These are phyloP conservation scores for Gorsachius magnificus DNA, from an alignment of 2,797 vertebrate genomes.

Conservation along the genomic window DNA sequence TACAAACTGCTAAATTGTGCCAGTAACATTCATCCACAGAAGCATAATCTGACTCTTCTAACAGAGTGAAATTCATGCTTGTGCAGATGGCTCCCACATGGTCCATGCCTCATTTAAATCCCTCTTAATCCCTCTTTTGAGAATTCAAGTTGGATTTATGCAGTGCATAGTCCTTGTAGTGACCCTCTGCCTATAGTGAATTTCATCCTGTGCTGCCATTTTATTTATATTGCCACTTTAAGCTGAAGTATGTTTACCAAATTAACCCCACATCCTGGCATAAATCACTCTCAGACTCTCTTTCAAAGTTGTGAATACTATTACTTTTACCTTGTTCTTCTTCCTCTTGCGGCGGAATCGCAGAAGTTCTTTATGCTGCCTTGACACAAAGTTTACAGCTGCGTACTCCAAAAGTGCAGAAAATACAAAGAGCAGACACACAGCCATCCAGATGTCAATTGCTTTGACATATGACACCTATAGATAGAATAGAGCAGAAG, in stretches of 20 bases:
- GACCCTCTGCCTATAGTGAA: background rate
- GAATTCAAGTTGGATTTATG: slow-evolving; percentile 37
- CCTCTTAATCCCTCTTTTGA: slow-evolving; percentile 11
- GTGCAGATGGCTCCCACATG: slow-evolving; percentile 36
- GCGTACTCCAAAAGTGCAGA: slow-evolving; percentile 95
- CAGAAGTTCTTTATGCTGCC: slow-evolving; percentile 95
- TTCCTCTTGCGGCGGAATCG: slow-evolving; percentile 86
- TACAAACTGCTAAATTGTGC: background rate
- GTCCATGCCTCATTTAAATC: slow-evolving; percentile 25
- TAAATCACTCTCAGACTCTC: background rate
- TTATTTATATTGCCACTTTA: background rate
- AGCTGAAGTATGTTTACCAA: background rate
- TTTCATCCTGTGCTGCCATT: background rate
- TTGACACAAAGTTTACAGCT: slow-evolving; percentile 96
- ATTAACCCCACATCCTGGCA: background rate
- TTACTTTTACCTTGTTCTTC: slow-evolving; percentile 84
- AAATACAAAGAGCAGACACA: slow-evolving; percentile 96
- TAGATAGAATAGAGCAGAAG: background rate
- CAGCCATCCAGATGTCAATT: slow-evolving; percentile 99
- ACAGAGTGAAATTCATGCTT: background rate
- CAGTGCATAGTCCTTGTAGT: slow-evolving; percentile 10
- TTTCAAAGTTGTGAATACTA: background rate
- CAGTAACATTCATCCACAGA: background rate
- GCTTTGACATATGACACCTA: slow-evolving; percentile 99
- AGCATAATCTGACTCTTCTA: background rate